Percentiles rank a stretch among this genome's conserved stretches.
Evolutionary conservation across 2,888 invertebrate species (phyloP).

Genomic region (Helleia helle): DNA sequence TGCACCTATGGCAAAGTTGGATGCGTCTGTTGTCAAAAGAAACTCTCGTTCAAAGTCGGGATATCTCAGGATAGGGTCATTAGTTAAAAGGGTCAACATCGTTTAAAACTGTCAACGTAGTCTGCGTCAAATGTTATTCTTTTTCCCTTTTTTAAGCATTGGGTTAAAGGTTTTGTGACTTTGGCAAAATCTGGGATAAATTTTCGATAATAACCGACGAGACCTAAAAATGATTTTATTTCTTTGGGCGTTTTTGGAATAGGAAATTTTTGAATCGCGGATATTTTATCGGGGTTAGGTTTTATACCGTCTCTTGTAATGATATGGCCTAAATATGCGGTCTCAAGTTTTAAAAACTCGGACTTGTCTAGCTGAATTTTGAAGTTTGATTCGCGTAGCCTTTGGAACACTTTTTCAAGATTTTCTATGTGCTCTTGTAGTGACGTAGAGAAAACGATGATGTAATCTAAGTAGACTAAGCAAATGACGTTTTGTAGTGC

Average conservation of each 20-base stretch:
- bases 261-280: slow-evolving; percentile 20
- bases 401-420: no score
- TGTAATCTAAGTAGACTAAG: no score
- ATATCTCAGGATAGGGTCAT: no score
- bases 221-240: no score
- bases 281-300: slow-evolving; percentile 22
- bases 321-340: slow-evolving; percentile 25
- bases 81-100: neutral
- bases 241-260: slow-evolving; percentile 15
- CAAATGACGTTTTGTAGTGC: no score
- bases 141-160: slow-evolving; percentile 10
- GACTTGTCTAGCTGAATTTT: no score
- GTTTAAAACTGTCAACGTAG: neutral
- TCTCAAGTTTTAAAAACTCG: slow-evolving; percentile 19
- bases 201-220: no score
- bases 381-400: no score
- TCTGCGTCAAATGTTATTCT: neutral
- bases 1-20: slow-evolving; percentile 5
- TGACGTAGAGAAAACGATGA: no score
- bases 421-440: no score
- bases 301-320: slow-evolving; percentile 21
- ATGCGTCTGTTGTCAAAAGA: slow-evolving; percentile 5
- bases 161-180: slow-evolving; percentile 16
- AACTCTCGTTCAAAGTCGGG: slow-evolving; percentile 16
- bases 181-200: neutral